Conservation (phyloP, 2,888 invertebrate species). For the Nemoura dubitans region DNA sequence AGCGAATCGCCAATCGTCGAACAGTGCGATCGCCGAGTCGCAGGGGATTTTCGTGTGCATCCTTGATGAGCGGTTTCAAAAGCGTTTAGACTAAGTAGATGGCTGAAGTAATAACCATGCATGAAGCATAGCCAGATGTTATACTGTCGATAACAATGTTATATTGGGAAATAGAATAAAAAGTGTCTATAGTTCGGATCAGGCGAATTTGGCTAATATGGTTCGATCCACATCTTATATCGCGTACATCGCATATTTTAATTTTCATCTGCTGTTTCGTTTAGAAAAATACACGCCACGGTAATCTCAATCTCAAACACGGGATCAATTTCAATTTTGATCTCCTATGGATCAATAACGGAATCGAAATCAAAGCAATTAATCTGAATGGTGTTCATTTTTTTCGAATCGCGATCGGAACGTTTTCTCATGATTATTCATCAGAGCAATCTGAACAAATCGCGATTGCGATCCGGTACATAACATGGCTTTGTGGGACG, state of each 20-base stretch:
- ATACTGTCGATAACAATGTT: background rate
- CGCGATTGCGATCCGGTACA: background rate
- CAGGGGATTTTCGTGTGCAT: background rate
- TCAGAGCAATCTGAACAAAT: background rate
- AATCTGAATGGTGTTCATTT: background rate
- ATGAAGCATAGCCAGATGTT: background rate
- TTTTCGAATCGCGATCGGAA: background rate
- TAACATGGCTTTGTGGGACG: background rate
- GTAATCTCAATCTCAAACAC: background rate
- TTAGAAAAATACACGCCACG: background rate
- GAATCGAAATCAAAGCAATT: background rate
- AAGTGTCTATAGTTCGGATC: background rate
- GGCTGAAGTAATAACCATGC: background rate
- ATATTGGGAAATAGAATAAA: background rate
- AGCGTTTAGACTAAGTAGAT: background rate
- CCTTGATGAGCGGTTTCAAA: background rate
- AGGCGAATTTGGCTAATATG: background rate
- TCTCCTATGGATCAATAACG: background rate
- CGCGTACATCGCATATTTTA: background rate
- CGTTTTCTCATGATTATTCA: background rate
- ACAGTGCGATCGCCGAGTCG: background rate
- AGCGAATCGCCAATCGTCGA: background rate
- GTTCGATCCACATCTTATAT: background rate
- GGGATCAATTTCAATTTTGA: conserved; percentile 7
- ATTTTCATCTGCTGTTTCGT: background rate